Conservation (phyloP, 2,797 vertebrate species). For the Myotis daubentonii region DNA sequence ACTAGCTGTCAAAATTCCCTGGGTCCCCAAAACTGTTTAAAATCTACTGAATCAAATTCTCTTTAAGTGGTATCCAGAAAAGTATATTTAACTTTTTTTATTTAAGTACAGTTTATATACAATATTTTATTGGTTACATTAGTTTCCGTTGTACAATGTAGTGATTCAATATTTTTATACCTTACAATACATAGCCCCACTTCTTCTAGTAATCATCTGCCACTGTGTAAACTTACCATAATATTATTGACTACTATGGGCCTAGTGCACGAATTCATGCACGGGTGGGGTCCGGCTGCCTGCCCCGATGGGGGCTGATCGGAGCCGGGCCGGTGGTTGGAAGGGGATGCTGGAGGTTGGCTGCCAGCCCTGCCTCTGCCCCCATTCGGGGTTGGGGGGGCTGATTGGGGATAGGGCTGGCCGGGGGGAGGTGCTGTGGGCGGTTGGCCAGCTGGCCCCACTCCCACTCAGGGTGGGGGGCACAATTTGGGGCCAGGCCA, state of each 20-base stretch:
- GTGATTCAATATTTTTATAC: background rate
- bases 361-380: no score
- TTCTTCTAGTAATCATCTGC: background rate
- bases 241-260: background rate
- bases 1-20: background rate
- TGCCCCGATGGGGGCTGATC: no score
- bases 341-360: no score
- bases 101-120: background rate
- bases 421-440: no score
- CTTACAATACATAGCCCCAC: background rate
- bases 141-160: background rate
- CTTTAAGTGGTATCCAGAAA: background rate
- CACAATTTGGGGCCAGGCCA: no score
- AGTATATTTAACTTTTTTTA: background rate
- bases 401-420: no score
- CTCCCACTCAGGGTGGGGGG: no score
- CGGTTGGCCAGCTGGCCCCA: no score
- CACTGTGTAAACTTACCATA: background rate
- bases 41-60: background rate
- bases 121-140: background rate
- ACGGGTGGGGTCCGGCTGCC: no score
- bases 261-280: no score
- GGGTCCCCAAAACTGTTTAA: background rate
- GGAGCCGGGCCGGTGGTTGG: fast-evolving
- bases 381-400: no score